Conservation (phyloP, 2,797 vertebrate genomes). For the Peromyscus attwateri region DNA sequence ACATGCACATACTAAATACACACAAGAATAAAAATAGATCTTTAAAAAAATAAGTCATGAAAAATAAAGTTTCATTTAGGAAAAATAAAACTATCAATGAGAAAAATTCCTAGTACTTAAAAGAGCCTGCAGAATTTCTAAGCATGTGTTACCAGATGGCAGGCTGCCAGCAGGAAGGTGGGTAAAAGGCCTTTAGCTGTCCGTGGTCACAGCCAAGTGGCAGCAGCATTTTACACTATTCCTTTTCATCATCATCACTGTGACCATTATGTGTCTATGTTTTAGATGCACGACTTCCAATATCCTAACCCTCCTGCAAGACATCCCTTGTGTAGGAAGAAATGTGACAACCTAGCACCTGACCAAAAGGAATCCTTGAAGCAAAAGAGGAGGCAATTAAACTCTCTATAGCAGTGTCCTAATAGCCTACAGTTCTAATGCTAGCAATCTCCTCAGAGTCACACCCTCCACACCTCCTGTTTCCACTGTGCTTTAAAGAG, state of each 20-base stretch:
- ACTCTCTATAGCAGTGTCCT: background rate
- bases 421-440: background rate
- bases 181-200: background rate
- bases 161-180: background rate
- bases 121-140: background rate
- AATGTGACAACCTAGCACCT: background rate
- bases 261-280: background rate
- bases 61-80: constrained; percentile 51
- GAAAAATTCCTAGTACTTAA: constrained; percentile 8
- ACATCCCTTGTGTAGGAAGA: background rate
- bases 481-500: constrained; percentile 42
- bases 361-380: constrained; percentile 29
- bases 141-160: background rate
- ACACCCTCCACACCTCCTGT: background rate
- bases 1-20: background rate
- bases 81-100: constrained; percentile 40
- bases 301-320: background rate
- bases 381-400: constrained; percentile 45
- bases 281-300: background rate
- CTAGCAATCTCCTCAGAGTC: background rate
- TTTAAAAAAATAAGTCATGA: constrained; percentile 6
- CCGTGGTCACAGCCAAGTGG: background rate
- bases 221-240: background rate
- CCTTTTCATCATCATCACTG: background rate
- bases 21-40: background rate